Conservation (phyloP, 53 echinoderm and acorn worm genomes). For the Holothuria leucospilota region DNA sequence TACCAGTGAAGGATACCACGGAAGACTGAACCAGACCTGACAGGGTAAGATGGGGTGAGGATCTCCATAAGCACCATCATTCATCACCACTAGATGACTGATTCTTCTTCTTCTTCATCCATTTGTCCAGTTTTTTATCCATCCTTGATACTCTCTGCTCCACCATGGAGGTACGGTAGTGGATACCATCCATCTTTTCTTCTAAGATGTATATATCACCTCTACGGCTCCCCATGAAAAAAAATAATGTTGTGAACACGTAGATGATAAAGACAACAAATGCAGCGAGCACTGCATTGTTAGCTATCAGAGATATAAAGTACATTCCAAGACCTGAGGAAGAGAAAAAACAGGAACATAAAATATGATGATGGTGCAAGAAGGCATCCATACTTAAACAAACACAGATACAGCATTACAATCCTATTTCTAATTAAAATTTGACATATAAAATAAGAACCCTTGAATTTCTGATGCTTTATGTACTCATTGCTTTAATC, state of each 20-base stretch:
- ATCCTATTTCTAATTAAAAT: too few species aligned
- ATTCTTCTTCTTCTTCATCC: conserved; percentile 36
- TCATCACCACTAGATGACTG: conserved; percentile 34
- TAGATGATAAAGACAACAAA: conserved; percentile 64
- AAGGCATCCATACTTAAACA: background rate
- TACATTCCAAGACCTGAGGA: conserved; percentile 69
- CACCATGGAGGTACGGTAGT: conserved; percentile 43
- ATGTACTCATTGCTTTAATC: too few species aligned
- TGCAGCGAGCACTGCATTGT: conserved; percentile 63
- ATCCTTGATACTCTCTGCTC: conserved; percentile 58
- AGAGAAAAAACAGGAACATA: background rate
- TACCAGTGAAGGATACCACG: background rate
- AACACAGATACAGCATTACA: background rate
- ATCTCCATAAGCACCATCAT: background rate
- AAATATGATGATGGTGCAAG: too few species aligned
- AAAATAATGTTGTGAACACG: conserved; percentile 60
- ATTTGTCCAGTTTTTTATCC: conserved; percentile 66
- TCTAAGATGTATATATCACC: conserved; percentile 49
- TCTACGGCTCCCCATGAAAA: conserved; percentile 37
- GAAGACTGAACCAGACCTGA: background rate
- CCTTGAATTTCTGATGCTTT: too few species aligned
- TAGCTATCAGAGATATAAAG: conserved; percentile 62
- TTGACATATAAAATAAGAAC: too few species aligned
- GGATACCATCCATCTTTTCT: conserved; percentile 51
- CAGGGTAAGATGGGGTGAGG: too few species aligned